Evolutionary conservation across 2,797 vertebrate genomes (phyloP).

Genomic region (Micrastur ruficollis): DNA sequence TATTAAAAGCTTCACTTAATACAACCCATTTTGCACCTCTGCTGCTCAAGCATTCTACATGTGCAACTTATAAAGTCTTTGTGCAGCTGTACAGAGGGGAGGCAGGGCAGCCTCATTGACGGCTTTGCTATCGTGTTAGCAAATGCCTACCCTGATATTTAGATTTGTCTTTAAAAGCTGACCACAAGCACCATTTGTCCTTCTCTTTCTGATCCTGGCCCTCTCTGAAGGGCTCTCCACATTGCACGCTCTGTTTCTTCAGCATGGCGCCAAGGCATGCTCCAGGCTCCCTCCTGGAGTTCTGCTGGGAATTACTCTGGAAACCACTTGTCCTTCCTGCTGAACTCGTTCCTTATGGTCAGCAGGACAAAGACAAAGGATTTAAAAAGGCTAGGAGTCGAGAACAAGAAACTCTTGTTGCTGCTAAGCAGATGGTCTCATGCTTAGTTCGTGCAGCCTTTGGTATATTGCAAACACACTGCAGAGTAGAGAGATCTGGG

Average conservation of each 20-base stretch:
- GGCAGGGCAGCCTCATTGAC: neutral
- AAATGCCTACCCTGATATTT: neutral
- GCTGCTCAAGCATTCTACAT: neutral
- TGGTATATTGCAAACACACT: fast-evolving
- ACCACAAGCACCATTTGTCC: neutral
- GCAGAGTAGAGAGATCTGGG: neutral
- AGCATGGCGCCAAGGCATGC: neutral
- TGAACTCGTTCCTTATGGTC: neutral
- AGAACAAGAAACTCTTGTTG: neutral
- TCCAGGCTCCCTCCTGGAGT: neutral
- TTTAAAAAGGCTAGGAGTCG: neutral
- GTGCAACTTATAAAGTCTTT: neutral
- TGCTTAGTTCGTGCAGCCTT: neutral
- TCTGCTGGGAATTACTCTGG: neutral
- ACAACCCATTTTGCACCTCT: neutral
- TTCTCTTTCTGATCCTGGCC: neutral
- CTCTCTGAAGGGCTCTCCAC: neutral
- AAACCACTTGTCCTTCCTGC: neutral
- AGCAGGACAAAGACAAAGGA: neutral
- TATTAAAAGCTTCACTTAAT: conserved; percentile 57
- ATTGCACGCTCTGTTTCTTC: neutral
- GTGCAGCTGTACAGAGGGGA: neutral
- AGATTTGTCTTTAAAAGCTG: neutral
- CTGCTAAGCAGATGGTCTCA: neutral
- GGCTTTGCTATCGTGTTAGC: neutral